Percentiles rank a stretch among this genome's conserved stretches.
Conservation (phyloP, 1,140 invertebrate species). For the Zaprionus gabonicus region DNA sequence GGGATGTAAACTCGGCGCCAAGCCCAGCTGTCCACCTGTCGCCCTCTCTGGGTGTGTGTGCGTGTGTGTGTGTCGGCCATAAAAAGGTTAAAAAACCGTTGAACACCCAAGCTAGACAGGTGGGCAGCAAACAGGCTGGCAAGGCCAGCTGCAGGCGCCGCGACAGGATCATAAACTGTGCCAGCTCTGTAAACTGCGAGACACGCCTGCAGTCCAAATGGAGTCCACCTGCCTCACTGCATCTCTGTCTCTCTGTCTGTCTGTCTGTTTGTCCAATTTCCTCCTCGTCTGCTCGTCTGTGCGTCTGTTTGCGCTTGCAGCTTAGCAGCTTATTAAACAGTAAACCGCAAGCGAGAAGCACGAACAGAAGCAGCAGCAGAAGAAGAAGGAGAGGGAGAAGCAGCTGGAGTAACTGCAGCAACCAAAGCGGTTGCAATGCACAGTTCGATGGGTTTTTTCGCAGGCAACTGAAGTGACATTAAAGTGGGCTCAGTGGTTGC, state of each 20-base stretch:
- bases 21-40: constrained; percentile 1
- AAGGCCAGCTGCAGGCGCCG: constrained; percentile 9
- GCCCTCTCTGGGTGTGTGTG: not conserved
- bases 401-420: not conserved
- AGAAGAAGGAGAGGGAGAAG: not conserved
- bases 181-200: constrained; percentile 21
- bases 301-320: constrained; percentile 28
- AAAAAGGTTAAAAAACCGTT: constrained; percentile 15
- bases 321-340: constrained; percentile 64
- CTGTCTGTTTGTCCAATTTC: not conserved
- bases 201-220: constrained; percentile 8
- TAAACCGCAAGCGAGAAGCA: not conserved
- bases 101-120: constrained; percentile 2
- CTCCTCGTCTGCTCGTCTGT: not conserved
- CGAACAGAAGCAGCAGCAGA: not conserved
- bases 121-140: not conserved
- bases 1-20: not conserved
- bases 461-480: constrained; percentile 34
- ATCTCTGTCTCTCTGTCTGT: not conserved
- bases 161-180: constrained; percentile 43
- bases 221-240: not conserved
- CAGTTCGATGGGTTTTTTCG: constrained; percentile 21
- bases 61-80: constrained; percentile 17
- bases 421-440: constrained; percentile 4
- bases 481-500: constrained; percentile 33